Evolutionary conservation across 2,113 vertebrate genomes (phyloP).

Genomic region (Zosterops hypoxanthus): DNA sequence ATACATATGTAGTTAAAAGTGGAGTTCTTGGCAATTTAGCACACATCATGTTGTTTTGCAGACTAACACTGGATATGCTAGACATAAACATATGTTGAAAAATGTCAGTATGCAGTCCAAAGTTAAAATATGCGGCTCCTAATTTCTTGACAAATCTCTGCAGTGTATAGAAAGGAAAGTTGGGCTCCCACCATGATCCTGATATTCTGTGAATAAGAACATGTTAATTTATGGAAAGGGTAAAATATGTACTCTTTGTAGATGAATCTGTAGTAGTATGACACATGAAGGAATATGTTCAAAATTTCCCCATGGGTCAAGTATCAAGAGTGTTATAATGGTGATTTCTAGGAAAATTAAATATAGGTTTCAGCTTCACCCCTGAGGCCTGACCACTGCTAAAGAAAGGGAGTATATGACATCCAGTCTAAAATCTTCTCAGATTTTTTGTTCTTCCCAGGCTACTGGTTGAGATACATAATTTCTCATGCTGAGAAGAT

Average conservation of each 20-base stretch:
- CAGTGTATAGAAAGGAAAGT: neutral
- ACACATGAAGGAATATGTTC: neutral
- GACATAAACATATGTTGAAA: slow-evolving; percentile 59
- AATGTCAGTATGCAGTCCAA: slow-evolving; percentile 14
- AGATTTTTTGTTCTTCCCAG: neutral
- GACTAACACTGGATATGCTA: slow-evolving; percentile 8
- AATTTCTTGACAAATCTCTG: slow-evolving; percentile 15
- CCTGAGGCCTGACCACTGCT: neutral
- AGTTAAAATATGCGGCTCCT: slow-evolving; percentile 8
- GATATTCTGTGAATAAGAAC: slow-evolving; percentile 12
- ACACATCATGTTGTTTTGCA: slow-evolving; percentile 15
- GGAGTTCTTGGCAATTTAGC: neutral
- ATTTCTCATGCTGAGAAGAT: neutral
- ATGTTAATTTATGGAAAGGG: neutral
- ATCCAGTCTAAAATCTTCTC: neutral
- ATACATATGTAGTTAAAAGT: neutral
- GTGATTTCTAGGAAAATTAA: neutral
- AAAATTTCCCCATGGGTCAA: neutral
- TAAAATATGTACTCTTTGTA: neutral
- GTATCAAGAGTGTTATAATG: neutral
- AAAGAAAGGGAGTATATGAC: neutral
- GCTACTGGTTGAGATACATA: neutral
- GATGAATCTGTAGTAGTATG: neutral
- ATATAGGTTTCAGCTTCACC: neutral
- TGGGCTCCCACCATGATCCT: neutral